phyloP scores from a whole-genome alignment of 2,113 vertebrate genomes.

The Hypocryptadius cinnamomeus region DNA sequence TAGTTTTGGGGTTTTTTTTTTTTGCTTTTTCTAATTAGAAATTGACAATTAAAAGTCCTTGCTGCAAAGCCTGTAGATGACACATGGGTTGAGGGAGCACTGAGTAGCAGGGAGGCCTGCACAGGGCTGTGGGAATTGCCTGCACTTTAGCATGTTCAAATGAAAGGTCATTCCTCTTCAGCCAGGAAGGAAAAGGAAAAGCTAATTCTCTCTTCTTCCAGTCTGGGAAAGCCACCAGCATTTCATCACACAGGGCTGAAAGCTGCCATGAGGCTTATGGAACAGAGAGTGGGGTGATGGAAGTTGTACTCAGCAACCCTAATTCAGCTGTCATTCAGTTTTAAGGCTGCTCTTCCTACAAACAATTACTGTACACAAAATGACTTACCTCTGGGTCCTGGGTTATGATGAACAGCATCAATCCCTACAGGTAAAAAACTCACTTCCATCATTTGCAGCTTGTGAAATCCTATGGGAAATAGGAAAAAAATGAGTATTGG shows the following conservation, averaged over 20 bases:
- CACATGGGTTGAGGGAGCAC: not conserved
- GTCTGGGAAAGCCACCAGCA: not conserved
- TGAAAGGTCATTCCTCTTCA: not conserved
- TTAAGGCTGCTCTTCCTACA: not conserved
- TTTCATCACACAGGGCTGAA: not conserved
- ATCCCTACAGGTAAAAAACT: not conserved
- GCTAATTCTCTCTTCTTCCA: not conserved
- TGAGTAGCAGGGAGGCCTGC: not conserved
- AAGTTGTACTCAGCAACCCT: not conserved
- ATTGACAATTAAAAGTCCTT: not conserved
- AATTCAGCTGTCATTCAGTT: not conserved
- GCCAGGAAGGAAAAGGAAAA: not conserved
- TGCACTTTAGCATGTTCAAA: not conserved
- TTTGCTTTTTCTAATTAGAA: not conserved
- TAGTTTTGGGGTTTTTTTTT: not conserved
- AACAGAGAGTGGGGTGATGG: not conserved
- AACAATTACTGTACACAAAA: not conserved
- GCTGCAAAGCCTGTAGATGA: not conserved
- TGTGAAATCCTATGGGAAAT: not conserved
- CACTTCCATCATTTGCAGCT: not conserved
- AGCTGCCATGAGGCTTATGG: not conserved
- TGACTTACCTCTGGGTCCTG: not conserved
- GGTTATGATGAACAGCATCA: not conserved
- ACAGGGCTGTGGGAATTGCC: not conserved
- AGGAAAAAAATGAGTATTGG: not conserved